Base-by-base conservation (phyloP, 2,797 vertebrate genomes). In the Rhinophrynus dorsalis region DNA sequence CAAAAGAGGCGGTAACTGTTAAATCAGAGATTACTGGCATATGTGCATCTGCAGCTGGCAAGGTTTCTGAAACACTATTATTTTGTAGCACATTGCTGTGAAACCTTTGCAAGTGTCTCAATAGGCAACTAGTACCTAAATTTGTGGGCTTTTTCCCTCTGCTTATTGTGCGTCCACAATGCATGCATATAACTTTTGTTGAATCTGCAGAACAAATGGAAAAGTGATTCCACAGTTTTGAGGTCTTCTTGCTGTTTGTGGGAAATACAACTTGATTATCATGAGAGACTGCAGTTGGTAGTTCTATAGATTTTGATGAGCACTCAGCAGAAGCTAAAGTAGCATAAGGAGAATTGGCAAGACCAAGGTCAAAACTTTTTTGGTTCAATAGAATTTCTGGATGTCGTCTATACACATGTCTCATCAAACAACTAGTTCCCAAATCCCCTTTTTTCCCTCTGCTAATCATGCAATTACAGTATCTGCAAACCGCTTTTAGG, bases 221-320 rank as follows among this genome's bases (percentile, higher is more conserved):
- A 80, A 99, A 98, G 76, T 98, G 96, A 82, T 98, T 98, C 96
- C 96, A 98, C 84, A 99, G 91, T 90, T 98, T 98, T 81, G 96
- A 99, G 54, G 96, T 98, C 90, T 96, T 98, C 86, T 99, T 99
- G 79, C 95, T 96, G 77, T 88, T 95, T 75, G 84, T 85, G 1
- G 95, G 91, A 79, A 91, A 80, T 26, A 86, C 77, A 51, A 84
- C 91, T 56, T 85, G 80, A 81, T 88, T 94, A 80, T 86, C 93
- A 9, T 75, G 85, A 15, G 82, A 75, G 74, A 90, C 89, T 75
- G 70, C 50, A 12, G 82, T 68, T 26, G 90, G 84, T 69, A 83
- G 80, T 48, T 90, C 89, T 35, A 86, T 83, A 76, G 89, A 73
- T 82, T 89, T 93, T 81, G 90, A 82, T 76, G 93, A 86, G 55